These are phyloP conservation scores for Brachionus koreanus DNA, from an alignment of 1,140 invertebrate species.

Conservation along the genomic window DNA sequence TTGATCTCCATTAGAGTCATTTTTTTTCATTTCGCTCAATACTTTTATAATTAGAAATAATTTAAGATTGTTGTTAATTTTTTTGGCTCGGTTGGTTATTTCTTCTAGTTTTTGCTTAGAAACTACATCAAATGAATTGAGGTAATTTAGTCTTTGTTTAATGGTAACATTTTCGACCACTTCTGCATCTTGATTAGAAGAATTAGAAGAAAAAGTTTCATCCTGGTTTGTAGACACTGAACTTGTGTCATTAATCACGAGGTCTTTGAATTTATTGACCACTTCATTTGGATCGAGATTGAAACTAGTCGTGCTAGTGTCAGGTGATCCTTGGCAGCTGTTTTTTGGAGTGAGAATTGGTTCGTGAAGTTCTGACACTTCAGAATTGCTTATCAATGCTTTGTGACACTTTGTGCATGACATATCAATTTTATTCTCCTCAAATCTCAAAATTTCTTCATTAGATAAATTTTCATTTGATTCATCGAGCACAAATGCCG, in stretches of 20 bases:
- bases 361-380: background rate
- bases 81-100: background rate
- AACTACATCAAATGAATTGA: background rate
- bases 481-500: background rate
- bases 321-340: background rate
- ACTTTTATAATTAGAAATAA: background rate
- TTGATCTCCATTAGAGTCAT: background rate
- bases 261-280: background rate
- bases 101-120: background rate
- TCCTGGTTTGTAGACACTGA: background rate
- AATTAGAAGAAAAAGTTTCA: background rate
- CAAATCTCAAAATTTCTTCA: background rate
- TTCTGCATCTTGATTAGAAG: background rate
- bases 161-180: background rate
- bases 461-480: constrained; percentile 6
- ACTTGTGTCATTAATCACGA: background rate
- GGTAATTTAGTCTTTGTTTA: background rate
- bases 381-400: background rate
- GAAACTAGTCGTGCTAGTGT: background rate
- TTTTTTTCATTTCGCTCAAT: constrained; percentile 10
- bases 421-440: background rate
- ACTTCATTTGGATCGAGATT: background rate
- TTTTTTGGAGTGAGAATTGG: background rate
- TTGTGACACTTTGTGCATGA: constrained; percentile 8
- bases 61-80: constrained; percentile 8